Percentiles rank a stretch among this genome's conserved stretches.
phyloP scores from a whole-genome alignment of 2,888 invertebrate genomes.

The Pristionchus japonicus region DNA sequence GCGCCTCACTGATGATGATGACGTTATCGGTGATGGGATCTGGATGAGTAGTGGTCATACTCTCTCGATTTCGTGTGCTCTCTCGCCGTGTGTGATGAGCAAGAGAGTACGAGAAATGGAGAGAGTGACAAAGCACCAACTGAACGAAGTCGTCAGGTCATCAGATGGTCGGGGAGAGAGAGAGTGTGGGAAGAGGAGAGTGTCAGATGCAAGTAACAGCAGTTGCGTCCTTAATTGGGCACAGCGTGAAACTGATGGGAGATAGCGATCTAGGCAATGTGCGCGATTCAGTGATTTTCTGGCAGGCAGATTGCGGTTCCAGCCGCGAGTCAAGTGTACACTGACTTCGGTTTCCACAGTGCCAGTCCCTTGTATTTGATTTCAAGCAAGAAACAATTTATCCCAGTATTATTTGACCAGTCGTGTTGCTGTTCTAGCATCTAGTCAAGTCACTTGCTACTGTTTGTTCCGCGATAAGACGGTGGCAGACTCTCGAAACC shows the following conservation, averaged over 20 bases:
- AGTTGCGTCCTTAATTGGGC: neutral
- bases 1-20: neutral
- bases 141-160: no score
- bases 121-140: no score
- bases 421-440: no score
- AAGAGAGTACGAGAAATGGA: no score
- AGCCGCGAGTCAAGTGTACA: neutral
- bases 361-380: no score
- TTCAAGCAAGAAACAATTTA: no score
- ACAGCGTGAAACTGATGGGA: slow-evolving; percentile 13
- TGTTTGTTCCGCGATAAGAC: neutral
- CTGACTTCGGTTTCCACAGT: no score
- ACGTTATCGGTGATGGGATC: slow-evolving; percentile 28
- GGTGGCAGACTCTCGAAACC: no score
- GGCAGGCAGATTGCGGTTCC: neutral
- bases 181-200: neutral
- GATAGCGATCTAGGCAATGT: neutral
- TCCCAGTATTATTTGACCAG: no score
- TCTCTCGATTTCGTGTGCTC: neutral
- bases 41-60: neutral
- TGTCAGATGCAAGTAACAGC: slow-evolving; percentile 1
- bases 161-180: neutral
- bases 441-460: neutral
- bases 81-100: neutral
- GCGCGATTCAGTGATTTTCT: neutral